Conservation (phyloP, 2,113 vertebrate species). For the Amphiprion percula region DNA sequence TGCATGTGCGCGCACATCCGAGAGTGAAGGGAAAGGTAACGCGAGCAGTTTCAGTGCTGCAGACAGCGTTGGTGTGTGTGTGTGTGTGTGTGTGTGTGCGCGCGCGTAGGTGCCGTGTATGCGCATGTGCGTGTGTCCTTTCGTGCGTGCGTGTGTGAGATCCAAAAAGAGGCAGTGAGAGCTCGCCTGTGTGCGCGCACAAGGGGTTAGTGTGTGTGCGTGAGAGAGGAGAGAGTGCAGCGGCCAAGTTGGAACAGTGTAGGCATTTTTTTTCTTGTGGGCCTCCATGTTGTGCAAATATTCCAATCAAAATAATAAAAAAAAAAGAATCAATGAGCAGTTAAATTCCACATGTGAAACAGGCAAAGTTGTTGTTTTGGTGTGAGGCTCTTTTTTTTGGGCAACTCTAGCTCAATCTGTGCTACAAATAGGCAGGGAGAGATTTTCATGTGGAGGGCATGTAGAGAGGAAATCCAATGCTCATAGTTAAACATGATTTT, state of each 20-base stretch:
- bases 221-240: slow-evolving; percentile 25
- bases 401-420: slow-evolving; percentile 13
- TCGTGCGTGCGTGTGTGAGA: slow-evolving; percentile 8
- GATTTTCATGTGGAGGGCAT: slow-evolving; percentile 47
- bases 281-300: slow-evolving; percentile 34
- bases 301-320: slow-evolving; percentile 14
- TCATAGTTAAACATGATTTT: slow-evolving; percentile 46
- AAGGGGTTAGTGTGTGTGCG: slow-evolving; percentile 19
- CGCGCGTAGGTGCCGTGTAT: neutral
- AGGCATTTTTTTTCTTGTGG: neutral
- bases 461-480: slow-evolving; percentile 49
- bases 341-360: neutral
- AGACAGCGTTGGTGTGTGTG: slow-evolving; percentile 22
- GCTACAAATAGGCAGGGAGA: slow-evolving; percentile 25
- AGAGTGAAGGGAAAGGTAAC: slow-evolving; percentile 40
- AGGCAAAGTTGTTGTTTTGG: neutral
- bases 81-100: slow-evolving; percentile 30
- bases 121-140: slow-evolving; percentile 39
- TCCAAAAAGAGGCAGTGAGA: slow-evolving; percentile 21
- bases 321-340: neutral
- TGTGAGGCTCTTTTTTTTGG: neutral
- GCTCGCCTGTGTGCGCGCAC: slow-evolving; percentile 21
- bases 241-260: slow-evolving; percentile 61
- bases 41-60: slow-evolving; percentile 40
- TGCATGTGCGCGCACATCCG: slow-evolving; percentile 33